Conservation (phyloP, 2,797 vertebrate species). For the Intellagama lesueurii region DNA sequence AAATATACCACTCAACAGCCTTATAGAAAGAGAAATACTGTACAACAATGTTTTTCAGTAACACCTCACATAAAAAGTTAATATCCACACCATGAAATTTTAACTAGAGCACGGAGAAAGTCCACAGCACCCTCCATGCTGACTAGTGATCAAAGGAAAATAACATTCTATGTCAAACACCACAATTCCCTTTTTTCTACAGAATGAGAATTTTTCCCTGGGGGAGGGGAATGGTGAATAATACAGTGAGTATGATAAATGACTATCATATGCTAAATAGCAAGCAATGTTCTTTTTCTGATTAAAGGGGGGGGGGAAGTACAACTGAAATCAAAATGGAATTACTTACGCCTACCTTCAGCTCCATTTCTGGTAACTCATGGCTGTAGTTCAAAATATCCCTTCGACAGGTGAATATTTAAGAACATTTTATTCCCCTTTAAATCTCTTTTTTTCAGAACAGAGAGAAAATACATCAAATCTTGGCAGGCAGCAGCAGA, state of each 20-base stretch:
- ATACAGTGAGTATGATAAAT: constrained; percentile 38
- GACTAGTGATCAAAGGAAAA: background rate
- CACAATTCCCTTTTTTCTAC: constrained; percentile 15
- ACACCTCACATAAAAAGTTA: background rate
- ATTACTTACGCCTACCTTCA: constrained; percentile 26
- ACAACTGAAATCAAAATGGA: constrained; percentile 5
- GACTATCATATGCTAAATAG: constrained; percentile 24
- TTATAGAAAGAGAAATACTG: background rate
- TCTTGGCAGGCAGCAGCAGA: background rate
- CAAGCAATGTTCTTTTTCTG: constrained; percentile 50
- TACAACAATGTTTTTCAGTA: background rate
- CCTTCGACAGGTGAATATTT: constrained; percentile 6
- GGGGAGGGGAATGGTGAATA: constrained; percentile 24
- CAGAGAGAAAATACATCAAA: background rate
- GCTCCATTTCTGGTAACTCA: constrained; percentile 19
- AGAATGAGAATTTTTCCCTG: constrained; percentile 21
- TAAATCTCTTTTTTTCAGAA: background rate
- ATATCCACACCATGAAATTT: background rate
- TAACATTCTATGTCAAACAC: constrained; percentile 7
- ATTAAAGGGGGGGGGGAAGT: constrained; percentile 27
- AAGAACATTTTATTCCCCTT: rapidly evolving
- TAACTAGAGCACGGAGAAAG: constrained; percentile 27
- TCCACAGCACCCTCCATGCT: constrained; percentile 21
- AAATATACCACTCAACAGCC: constrained; percentile 9
- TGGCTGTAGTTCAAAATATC: constrained; percentile 20